Percentiles rank a stretch among this genome's conserved stretches.
phyloP scores from a whole-genome alignment of 2,888 invertebrate genomes.

The Sinopyrophorus schimmeli region DNA sequence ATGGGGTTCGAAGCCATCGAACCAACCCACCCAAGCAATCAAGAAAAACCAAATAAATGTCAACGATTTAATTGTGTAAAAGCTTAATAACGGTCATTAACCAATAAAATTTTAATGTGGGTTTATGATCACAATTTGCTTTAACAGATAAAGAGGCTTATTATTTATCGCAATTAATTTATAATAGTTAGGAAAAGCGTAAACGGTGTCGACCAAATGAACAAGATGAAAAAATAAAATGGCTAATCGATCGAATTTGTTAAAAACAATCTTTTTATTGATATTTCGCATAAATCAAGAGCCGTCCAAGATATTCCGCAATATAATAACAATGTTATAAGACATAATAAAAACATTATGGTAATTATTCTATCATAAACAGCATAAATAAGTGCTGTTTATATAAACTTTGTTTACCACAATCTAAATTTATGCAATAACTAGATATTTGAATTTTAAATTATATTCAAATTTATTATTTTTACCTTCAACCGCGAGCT shows the following conservation, averaged over 20 bases:
- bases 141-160: constrained; percentile 11
- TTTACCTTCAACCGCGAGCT: constrained; percentile 19
- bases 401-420: constrained; percentile 26
- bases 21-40: background rate
- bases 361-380: constrained; percentile 21
- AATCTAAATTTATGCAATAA: constrained; percentile 13
- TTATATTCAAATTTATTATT: constrained; percentile 28
- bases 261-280: no score
- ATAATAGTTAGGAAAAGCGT: no score
- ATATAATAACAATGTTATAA: constrained; percentile 10
- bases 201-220: no score
- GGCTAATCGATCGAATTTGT: no score
- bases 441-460: constrained; percentile 26
- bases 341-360: constrained; percentile 26
- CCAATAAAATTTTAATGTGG: constrained; percentile 14
- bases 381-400: constrained; percentile 22
- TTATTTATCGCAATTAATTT: constrained; percentile 16
- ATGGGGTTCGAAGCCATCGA: no score
- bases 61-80: constrained; percentile 14
- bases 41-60: constrained; percentile 3
- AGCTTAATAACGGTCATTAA: constrained; percentile 17
- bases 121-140: constrained; percentile 11
- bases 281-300: no score
- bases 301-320: background rate
- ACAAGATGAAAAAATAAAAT: no score